These are phyloP conservation scores for Nemoura dubitans DNA, from an alignment of 2,888 invertebrate genomes.

Conservation along the genomic window DNA sequence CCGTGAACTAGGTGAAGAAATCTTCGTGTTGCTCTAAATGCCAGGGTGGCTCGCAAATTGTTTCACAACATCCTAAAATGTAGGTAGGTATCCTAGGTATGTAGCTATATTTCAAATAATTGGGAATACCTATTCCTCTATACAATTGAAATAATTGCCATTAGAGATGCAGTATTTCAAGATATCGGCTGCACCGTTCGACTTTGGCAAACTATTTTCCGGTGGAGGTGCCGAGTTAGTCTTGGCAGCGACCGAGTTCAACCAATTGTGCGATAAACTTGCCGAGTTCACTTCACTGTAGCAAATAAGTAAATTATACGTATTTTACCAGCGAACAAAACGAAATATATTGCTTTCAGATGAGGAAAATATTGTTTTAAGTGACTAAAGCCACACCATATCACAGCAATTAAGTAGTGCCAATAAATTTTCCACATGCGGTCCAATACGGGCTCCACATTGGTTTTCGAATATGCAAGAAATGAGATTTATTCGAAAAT, in stretches of 20 bases:
- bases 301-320: background rate
- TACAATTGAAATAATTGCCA: too few species aligned
- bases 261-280: background rate
- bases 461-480: background rate
- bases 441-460: background rate
- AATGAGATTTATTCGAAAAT: background rate
- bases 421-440: background rate
- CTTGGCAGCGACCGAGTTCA: background rate
- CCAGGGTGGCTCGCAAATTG: background rate
- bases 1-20: background rate
- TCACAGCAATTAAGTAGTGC: background rate
- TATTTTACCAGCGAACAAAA: background rate
- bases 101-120: too few species aligned
- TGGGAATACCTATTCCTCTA: too few species aligned
- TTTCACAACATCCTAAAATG: too few species aligned
- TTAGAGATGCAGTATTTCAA: too few species aligned
- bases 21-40: background rate
- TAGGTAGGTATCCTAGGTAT: too few species aligned
- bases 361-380: background rate
- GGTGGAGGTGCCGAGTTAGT: background rate
- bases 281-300: background rate
- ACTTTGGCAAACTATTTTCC: too few species aligned
- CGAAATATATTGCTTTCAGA: background rate
- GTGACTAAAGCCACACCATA: background rate
- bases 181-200: too few species aligned